These are phyloP conservation scores for Nasonia giraulti DNA, from an alignment of 1,140 invertebrate species.

Conservation along the genomic window DNA sequence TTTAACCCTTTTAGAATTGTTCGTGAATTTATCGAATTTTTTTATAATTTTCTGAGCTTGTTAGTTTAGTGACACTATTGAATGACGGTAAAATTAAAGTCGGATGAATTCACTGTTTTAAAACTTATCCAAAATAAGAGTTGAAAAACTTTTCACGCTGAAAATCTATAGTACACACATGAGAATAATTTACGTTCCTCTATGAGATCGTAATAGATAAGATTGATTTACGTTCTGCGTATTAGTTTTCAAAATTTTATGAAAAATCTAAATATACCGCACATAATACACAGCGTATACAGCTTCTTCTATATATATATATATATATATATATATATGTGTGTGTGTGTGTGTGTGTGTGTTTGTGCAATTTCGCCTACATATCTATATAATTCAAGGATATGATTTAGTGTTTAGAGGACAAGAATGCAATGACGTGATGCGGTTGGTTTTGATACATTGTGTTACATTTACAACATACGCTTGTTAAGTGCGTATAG, in stretches of 20 bases:
- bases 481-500: not conserved
- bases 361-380: not conserved
- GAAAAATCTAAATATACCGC: not conserved
- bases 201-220: not conserved
- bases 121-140: no score
- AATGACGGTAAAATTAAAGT: no score
- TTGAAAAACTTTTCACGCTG: no score
- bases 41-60: no score
- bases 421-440: not conserved
- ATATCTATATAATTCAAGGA: not conserved
- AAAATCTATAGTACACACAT: not conserved
- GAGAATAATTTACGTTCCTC: not conserved
- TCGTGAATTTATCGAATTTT: no score
- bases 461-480: not conserved
- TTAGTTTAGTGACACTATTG: no score
- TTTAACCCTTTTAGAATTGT: not conserved
- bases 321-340: no score
- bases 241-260: not conserved
- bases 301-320: not conserved
- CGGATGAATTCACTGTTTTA: no score
- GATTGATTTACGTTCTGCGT: not conserved
- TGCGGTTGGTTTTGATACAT: not conserved
- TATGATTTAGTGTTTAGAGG: not conserved
- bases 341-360: no score
- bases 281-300: not conserved